Conservation (phyloP, 2,797 vertebrate species). For the Pangasius mekongensis region DNA sequence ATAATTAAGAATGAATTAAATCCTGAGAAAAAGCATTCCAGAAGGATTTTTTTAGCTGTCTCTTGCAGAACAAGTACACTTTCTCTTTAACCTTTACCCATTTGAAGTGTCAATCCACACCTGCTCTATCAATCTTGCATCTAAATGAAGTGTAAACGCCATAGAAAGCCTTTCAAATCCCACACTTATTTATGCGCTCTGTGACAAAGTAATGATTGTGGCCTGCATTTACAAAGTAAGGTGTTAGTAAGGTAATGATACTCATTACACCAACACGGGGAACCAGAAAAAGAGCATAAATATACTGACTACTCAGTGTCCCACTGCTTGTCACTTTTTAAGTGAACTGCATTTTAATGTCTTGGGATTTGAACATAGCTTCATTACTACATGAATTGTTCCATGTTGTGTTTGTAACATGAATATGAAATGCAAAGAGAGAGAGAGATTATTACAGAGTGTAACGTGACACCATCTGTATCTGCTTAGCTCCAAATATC, state of each 20-base stretch:
- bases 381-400: not conserved
- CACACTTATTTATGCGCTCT: not conserved
- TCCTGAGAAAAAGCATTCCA: slow-evolving; percentile 2
- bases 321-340: slow-evolving; percentile 17
- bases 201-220: not conserved
- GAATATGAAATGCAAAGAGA: not conserved
- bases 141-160: slow-evolving; percentile 6
- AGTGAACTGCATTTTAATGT: slow-evolving; percentile 2
- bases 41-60: not conserved
- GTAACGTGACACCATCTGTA: not conserved
- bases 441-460: not conserved
- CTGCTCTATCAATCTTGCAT: not conserved
- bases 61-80: not conserved
- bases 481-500: not conserved
- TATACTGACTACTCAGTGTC: not conserved
- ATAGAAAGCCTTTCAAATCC: not conserved
- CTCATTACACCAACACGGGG: slow-evolving; percentile 17
- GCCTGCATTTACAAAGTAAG: slow-evolving; percentile 14
- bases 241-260: slow-evolving; percentile 24
- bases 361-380: not conserved
- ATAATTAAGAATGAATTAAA: slow-evolving; percentile 9
- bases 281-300: not conserved
- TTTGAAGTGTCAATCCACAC: not conserved
- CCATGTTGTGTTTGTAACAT: not conserved
- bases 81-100: slow-evolving; percentile 11